These are phyloP conservation scores for Pachyrhynchus sulphureomaculatus DNA, from an alignment of 1,140 invertebrate species.

Conservation along the genomic window DNA sequence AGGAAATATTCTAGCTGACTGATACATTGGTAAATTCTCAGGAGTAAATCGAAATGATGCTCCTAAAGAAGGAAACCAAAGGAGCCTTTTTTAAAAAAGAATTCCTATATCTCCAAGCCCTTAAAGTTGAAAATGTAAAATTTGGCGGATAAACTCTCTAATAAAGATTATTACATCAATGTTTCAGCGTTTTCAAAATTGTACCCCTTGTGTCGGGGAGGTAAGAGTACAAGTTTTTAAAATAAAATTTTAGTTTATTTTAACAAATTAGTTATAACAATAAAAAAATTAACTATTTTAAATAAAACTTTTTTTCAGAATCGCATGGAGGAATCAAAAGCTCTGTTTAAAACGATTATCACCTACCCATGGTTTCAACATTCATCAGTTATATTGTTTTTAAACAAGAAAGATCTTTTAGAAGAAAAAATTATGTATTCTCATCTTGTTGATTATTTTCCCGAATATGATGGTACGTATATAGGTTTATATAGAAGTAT, in stretches of 20 bases:
- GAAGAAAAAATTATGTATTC: slow-evolving; percentile 99
- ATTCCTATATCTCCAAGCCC: no score
- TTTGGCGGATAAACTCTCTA: no score
- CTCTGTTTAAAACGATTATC: slow-evolving; percentile 99
- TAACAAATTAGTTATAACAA: no score
- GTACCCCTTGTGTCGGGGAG: background rate
- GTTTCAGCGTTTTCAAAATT: no score
- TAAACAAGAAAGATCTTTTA: slow-evolving; percentile 99
- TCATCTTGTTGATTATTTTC: slow-evolving; percentile 99
- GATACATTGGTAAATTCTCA: no score
- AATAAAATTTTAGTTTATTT: background rate
- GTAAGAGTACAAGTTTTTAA: background rate
- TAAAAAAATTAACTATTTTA: background rate
- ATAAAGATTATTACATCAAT: no score
- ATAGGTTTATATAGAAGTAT: no score
- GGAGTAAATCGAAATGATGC: no score
- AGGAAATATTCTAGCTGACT: no score
- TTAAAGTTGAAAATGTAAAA: no score
- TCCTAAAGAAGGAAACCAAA: no score
- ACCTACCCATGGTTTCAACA: slow-evolving; percentile 99
- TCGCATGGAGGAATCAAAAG: slow-evolving; percentile 99
- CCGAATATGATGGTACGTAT: slow-evolving; percentile 99
- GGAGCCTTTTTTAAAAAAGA: no score
- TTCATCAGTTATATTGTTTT: slow-evolving; percentile 98
- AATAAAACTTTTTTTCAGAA: slow-evolving; percentile 69